Evolutionary conservation across 2,888 invertebrate genomes (phyloP).

Genomic region (Diaphora mendica): DNA sequence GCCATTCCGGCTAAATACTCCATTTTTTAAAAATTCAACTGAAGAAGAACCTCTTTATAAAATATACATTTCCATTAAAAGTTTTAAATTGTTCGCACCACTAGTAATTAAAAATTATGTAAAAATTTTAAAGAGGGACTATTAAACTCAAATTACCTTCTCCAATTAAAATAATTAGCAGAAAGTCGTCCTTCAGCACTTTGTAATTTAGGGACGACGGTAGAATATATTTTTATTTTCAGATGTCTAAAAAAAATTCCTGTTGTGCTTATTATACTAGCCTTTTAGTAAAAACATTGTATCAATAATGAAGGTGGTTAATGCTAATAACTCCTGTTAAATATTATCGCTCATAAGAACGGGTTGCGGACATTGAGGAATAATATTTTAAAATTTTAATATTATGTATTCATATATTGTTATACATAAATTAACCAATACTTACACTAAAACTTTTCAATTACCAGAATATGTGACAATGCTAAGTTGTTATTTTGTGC

Average conservation of each 20-base stretch:
- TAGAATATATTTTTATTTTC: background rate
- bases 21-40: constrained; percentile 10
- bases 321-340: too few relatives aligned
- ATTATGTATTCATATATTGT: too few relatives aligned
- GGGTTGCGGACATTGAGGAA: too few relatives aligned
- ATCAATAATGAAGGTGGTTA: too few relatives aligned
- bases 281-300: background rate
- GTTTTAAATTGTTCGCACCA: constrained; percentile 28
- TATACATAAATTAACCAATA: too few relatives aligned
- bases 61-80: constrained; percentile 31
- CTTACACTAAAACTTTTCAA: too few relatives aligned
- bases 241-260: background rate
- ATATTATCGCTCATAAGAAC: too few relatives aligned
- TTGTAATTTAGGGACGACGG: constrained; percentile 2
- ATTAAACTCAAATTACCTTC: constrained; percentile 30
- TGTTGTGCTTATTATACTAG: background rate
- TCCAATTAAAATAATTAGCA: constrained; percentile 32
- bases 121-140: constrained; percentile 22
- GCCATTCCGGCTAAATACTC: background rate
- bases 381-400: too few relatives aligned
- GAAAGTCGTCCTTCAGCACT: constrained; percentile 9
- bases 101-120: constrained; percentile 22
- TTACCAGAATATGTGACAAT: too few relatives aligned
- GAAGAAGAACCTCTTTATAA: constrained; percentile 3
- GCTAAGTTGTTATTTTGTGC: too few relatives aligned